Evolutionary conservation across 2,888 invertebrate species (phyloP).

Genomic region (Galerucella nymphaeae): DNA sequence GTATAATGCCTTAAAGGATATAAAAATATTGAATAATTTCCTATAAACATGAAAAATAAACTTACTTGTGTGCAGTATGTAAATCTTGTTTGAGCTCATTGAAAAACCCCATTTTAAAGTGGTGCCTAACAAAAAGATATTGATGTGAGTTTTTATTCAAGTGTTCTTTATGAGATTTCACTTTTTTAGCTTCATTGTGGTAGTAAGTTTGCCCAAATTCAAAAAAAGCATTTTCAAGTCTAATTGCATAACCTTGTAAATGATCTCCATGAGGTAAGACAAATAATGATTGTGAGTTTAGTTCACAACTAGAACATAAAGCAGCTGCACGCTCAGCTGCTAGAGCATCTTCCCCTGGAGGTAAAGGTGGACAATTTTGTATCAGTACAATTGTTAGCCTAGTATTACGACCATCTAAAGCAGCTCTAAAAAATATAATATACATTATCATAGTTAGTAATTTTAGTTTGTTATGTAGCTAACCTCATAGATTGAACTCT

Average conservation of each 20-base stretch:
- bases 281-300: slow-evolving; percentile 92
- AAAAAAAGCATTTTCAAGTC: slow-evolving; percentile 92
- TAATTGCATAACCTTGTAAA: slow-evolving; percentile 75
- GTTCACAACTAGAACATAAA: slow-evolving; percentile 90
- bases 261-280: slow-evolving; percentile 90
- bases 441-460: not conserved
- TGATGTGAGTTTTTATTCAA: slow-evolving; percentile 92
- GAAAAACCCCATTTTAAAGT: slow-evolving; percentile 96
- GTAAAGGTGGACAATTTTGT: slow-evolving; percentile 83
- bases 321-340: slow-evolving; percentile 92
- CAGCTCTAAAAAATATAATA: slow-evolving; percentile 66
- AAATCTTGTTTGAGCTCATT: slow-evolving; percentile 93
- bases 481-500: slow-evolving; percentile 83
- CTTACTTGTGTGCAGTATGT: slow-evolving; percentile 82
- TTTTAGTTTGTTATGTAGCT: not conserved
- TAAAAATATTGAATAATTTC: not conserved
- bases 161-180: slow-evolving; percentile 90
- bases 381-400: slow-evolving; percentile 90
- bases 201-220: slow-evolving; percentile 95
- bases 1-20: slow-evolving; percentile 75
- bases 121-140: slow-evolving; percentile 92
- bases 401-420: slow-evolving; percentile 78
- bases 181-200: slow-evolving; percentile 85
- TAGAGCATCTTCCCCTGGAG: slow-evolving; percentile 83
- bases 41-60: slow-evolving; percentile 21